Evolutionary conservation across 1,140 invertebrate species (phyloP).

Genomic region (Grapholita molesta): DNA sequence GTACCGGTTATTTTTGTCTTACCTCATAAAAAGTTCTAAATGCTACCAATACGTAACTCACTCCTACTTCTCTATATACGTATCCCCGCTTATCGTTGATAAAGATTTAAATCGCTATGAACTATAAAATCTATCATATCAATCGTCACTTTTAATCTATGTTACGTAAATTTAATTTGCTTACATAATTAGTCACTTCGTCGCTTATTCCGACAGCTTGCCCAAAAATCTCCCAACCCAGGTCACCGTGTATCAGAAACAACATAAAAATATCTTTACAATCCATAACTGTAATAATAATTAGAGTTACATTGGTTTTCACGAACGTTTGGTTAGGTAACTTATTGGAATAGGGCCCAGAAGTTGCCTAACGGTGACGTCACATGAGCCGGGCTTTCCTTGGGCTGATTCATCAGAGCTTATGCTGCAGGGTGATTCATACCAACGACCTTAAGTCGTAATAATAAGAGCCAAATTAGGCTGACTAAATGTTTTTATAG

Average conservation of each 20-base stretch:
- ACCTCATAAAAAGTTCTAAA: background rate
- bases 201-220: background rate
- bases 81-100: background rate
- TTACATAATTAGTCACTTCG: background rate
- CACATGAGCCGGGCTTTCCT: constrained; percentile 6
- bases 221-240: background rate
- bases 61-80: background rate
- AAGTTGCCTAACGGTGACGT: constrained; percentile 3
- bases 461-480: background rate
- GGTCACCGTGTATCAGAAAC: background rate
- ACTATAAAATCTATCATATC: constrained; percentile 1
- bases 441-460: background rate
- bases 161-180: constrained; percentile 6
- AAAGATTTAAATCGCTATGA: background rate
- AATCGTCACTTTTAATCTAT: background rate
- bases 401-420: background rate
- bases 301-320: background rate
- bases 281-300: no score
- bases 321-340: background rate
- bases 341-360: background rate
- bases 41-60: background rate
- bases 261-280: background rate
- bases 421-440: background rate
- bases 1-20: constrained; percentile 1
- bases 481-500: background rate